Base-by-base conservation (phyloP, 2,888 invertebrate species). In the Steinernema hermaphroditum region DNA sequence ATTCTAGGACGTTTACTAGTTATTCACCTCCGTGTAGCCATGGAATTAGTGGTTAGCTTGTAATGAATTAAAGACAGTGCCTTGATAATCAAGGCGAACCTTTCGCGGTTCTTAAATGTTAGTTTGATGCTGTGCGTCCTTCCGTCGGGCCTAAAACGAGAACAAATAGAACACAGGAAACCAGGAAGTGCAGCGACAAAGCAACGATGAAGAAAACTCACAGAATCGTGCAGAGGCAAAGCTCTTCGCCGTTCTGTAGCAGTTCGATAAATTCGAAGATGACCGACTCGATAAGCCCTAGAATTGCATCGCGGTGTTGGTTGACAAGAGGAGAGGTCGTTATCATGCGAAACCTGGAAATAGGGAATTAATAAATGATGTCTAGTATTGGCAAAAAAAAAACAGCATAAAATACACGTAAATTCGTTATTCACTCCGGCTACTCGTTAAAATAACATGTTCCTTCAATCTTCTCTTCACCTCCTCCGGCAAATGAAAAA, bases 1-100 rank as follows among this genome's bases (percentile, higher is more conserved):
- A n/a, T n/a, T n/a, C 12, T 68, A n/a, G n/a, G n/a, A 68, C 14
- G 49, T 34, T 12, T 2, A 41, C 8, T 8, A 68, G 16, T 24
- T 2, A 69, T 68, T 29, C 12, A 73, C 73, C 73, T 46, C 50
- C 69, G 70, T 19, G 73, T 69, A 1, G 73, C 73, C n/a, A 29
- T 9, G n/a, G 69, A 22, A 34, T 73, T 73, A 8, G 43, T 41
- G 27, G 70, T 27, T 22, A 73, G 32, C 69, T 50, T 34, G 14
- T 73, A 50, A 34, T 73, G 50, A 22, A 73, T 69, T 22, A 69
- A 70, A 12, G 73, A 46, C 70, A 73, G 29, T 16, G 37, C 70
- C 4, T 16, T 9, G 27, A 54, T 24, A 16, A 54, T 54, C n/a
- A 27, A 27, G 6, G 54, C 54, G 27, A 54, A 54, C 12, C 16